A percentile compares a stretch with the other conserved stretches of the same genome.
Conservation (phyloP, 1,140 invertebrate species). For the Drosophila obscura region DNA sequence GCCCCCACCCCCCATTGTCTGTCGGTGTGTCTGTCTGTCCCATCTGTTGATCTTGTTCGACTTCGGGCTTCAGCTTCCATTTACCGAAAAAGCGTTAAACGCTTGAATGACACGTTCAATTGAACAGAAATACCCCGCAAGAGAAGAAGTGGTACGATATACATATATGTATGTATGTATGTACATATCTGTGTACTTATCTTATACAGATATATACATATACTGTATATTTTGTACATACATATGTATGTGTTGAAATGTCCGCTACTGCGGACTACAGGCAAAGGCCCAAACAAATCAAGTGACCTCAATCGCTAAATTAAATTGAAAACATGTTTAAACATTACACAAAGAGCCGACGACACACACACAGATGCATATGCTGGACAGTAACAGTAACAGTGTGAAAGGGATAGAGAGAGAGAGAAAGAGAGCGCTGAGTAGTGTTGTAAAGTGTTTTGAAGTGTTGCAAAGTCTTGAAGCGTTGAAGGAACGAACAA, state of each 20-base stretch:
- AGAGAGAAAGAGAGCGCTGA: not conserved
- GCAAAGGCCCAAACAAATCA: conserved; percentile 52
- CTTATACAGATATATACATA: conserved; percentile 1
- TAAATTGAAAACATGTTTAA: conserved; percentile 67
- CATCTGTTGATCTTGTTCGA: conserved; percentile 50
- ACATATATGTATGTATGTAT: not conserved
- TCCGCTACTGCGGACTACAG: conserved; percentile 17
- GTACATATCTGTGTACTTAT: conserved; percentile 1
- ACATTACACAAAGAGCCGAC: conserved; percentile 32
- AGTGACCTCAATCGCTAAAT: conserved; percentile 77
- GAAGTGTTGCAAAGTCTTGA: no score
- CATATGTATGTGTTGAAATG: conserved; percentile 43
- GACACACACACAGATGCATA: no score
- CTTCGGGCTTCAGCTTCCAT: conserved; percentile 24
- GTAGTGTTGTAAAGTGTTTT: not conserved
- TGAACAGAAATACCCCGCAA: conserved; percentile 47
- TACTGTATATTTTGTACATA: conserved; percentile 17
- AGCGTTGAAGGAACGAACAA: no score
- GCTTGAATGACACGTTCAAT: conserved; percentile 80
- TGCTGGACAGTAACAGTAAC: conserved; percentile 2
- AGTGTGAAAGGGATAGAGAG: not conserved
- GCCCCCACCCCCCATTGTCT: no score
- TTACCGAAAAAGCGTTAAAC: conserved; percentile 60
- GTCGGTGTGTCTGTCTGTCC: not conserved
- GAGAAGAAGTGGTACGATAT: conserved; percentile 22